Base-by-base conservation (phyloP, 92 coral and sea anemone species). In the Porites lobata region DNA sequence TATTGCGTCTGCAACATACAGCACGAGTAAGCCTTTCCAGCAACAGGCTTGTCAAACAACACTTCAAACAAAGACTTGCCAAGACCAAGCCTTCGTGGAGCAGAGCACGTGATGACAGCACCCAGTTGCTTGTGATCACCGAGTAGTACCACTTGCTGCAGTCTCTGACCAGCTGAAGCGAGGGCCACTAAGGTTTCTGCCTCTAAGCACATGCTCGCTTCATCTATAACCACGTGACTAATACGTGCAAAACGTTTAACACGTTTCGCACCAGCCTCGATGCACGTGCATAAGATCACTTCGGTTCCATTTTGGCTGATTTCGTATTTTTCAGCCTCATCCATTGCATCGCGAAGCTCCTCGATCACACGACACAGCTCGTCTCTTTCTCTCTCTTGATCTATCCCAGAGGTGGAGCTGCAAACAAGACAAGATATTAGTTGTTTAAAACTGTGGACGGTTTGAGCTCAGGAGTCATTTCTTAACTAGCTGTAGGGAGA, bases 271-370 rank as follows among this genome's bases (percentile, higher is more conserved):
- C 96, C 98, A 47, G 94, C 96, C 75, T 96, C 99, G n/a, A 89
- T 93, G 86, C 99, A 96, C 66, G 98, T 96, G 89, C 98, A 95
- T 74, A 96, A 92, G 17, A 96, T 93, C 57, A 96, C 88, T 70
- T 94, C 92, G 53, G 77, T 82, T 20, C 92, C 92, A 72, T 59
- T 89, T 29, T 91, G 91, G 13, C 91, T 85, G 8, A 96, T 81
- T 81, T 96, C 99, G 79, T 85, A 89, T 10, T 93, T 83, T 84
- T 96, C 99, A 1, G 98, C 99, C 57, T 88, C 74, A 11, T 95
- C 94, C 9, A 96, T 53, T 18, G 89, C 92, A 20, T 86, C 79
- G 80, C 62, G 72, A 65, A 91, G 91, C 65, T 93, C 93, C 63
- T 85, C 85, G 8, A 88, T 61, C 72, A 86, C 72, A 38, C 81